A percentile compares a stretch with the other conserved stretches of the same genome.
Conservation (phyloP, 2,797 vertebrate species). For the Rhinichthys osculus region DNA sequence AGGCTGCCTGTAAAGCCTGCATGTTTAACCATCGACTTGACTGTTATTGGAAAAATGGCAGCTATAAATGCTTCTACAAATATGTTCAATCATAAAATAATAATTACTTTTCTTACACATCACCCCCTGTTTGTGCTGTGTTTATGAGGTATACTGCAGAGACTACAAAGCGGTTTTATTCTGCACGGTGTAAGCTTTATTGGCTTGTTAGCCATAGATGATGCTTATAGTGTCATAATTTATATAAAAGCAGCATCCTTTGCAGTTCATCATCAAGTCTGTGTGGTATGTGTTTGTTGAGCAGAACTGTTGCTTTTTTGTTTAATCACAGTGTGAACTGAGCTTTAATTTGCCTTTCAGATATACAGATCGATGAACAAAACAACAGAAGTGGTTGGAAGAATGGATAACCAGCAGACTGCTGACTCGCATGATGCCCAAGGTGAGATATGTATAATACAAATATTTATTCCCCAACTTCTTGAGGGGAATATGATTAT, state of each 20-base stretch:
- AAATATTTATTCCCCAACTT: not conserved
- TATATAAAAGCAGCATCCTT: slow-evolving; percentile 54
- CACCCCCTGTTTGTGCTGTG: not conserved
- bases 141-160: slow-evolving; percentile 15
- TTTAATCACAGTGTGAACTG: slow-evolving; percentile 68
- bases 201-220: slow-evolving; percentile 41
- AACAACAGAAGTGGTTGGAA: slow-evolving; percentile 33
- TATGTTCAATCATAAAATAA: slow-evolving; percentile 40
- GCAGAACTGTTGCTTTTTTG: slow-evolving; percentile 65
- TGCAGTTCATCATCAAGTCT: slow-evolving; percentile 67
- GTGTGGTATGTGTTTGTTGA: slow-evolving; percentile 74
- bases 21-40: slow-evolving; percentile 17
- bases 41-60: slow-evolving; percentile 21
- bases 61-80: slow-evolving; percentile 8
- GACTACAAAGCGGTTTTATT: slow-evolving; percentile 26
- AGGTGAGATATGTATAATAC: not conserved
- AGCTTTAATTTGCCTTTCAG: slow-evolving; percentile 66
- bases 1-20: not conserved
- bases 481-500: not conserved
- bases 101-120: slow-evolving; percentile 25
- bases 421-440: not conserved
- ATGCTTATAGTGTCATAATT: slow-evolving; percentile 59
- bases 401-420: not conserved
- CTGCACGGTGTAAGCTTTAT: slow-evolving; percentile 27
- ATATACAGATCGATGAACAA: slow-evolving; percentile 63